Evolutionary conservation across 2,113 vertebrate species (phyloP).

Genomic region (Odocoileus virginianus): DNA sequence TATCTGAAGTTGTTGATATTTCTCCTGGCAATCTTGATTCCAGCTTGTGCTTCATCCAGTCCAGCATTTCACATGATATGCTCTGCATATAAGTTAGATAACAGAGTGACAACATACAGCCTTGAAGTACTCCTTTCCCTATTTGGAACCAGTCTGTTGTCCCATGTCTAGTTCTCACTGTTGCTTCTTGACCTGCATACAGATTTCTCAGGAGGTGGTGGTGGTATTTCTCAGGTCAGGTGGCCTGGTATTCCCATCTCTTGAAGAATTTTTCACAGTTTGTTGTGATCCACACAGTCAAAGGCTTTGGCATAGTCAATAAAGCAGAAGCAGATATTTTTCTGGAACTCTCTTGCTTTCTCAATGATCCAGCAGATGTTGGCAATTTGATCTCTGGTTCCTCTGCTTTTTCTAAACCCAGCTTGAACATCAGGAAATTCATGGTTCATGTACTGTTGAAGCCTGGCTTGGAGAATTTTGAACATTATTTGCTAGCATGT

Average conservation of each 20-base stretch:
- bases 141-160: not conserved
- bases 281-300: not conserved
- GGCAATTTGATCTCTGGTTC: not conserved
- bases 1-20: not conserved
- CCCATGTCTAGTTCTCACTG: not conserved
- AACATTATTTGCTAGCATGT: not conserved
- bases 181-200: not conserved
- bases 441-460: not conserved
- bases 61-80: not conserved
- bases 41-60: not conserved
- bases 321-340: not conserved
- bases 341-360: not conserved
- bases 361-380: rapidly evolving
- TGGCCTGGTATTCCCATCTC: not conserved
- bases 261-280: not conserved
- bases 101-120: not conserved
- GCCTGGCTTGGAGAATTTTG: not conserved
- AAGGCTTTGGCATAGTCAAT: not conserved
- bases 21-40: not conserved
- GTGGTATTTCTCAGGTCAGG: not conserved
- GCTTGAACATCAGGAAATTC: not conserved
- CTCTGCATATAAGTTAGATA: not conserved
- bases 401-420: not conserved
- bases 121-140: not conserved
- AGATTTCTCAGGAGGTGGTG: not conserved